Evolutionary conservation across 2,113 vertebrate genomes (phyloP), one percentile per base, ranked within the genome.

Genomic region (Indri indri): DNA sequence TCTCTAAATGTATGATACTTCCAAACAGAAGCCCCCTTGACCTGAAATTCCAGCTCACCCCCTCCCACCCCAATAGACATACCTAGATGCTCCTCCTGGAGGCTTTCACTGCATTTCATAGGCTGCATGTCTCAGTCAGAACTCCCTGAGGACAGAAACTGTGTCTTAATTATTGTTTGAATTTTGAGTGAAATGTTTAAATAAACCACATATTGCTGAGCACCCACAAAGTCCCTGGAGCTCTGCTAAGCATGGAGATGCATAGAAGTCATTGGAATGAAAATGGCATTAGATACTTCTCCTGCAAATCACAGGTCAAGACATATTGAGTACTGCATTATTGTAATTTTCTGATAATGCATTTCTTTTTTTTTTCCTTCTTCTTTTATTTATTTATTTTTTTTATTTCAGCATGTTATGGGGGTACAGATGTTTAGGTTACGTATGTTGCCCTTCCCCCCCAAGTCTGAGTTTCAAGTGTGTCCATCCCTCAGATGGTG

Each of bases 21-120:
- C 6, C 30, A 63, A 83, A 22, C 37, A 66, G 81, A 73, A 54
- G 30, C 8, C n/a, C 30, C 40, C 32, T 18, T 23, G 66, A 83
- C 6, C 12, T 83, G 8, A 76, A 83, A 40, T 37, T 40, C 42
- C 85, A 40, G 17, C 4, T 17, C 27, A 10, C 77, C 37, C 47
- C 8, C 17, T 22, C 27, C 7, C 13, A 10, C 10, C 16, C 11
- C 4, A 8, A 57, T 22, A 18, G 2, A 16, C 11, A 40, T 0
- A 22, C 10, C 18, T 17, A 16, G 2, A 32, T 16, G 5, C 32
- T 57, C 32, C 4, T 14, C n/a, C 12, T 47, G n/a, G 22, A 32
- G 23, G 8, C 23, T 50, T 42, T 10, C 32, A 57, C 22, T 42
- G 40, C 57, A 13, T 54, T 25, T 8, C 40, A 10, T 4, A 54